Evolutionary conservation across 2,113 vertebrate genomes (phyloP).

Genomic region (Illadopsis cleaveri): DNA sequence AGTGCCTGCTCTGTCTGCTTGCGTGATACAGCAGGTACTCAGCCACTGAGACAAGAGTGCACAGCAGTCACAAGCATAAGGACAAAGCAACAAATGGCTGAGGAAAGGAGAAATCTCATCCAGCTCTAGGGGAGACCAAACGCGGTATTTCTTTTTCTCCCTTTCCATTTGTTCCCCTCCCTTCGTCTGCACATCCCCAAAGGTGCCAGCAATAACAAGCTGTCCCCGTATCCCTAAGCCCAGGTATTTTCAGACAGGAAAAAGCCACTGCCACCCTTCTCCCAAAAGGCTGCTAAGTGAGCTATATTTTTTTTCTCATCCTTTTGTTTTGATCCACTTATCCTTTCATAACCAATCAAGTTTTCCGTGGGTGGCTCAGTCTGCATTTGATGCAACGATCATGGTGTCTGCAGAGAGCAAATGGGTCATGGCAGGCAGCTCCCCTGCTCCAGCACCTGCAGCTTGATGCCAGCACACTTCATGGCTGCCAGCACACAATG

Average conservation of each 20-base stretch:
- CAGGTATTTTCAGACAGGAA: not conserved
- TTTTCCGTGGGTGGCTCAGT: not conserved
- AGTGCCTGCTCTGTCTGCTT: not conserved
- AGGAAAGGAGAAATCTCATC: not conserved
- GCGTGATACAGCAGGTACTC: not conserved
- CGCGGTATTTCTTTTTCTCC: not conserved
- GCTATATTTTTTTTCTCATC: not conserved
- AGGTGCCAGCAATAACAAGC: not conserved
- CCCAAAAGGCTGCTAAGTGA: not conserved
- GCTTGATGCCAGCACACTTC: constrained; percentile 64
- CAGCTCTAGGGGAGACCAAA: not conserved
- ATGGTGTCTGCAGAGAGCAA: not conserved
- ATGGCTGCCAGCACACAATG: constrained; percentile 71
- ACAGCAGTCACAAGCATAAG: not conserved
- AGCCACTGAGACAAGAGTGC: not conserved
- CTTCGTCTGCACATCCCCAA: not conserved
- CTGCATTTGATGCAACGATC: fast-evolving
- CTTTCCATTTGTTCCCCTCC: not conserved
- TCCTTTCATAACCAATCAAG: not conserved
- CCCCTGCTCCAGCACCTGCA: constrained; percentile 52
- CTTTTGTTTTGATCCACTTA: not conserved
- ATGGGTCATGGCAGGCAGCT: constrained; percentile 32
- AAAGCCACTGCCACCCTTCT: not conserved
- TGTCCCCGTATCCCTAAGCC: fast-evolving
- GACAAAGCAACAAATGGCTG: not conserved